These are phyloP conservation scores for Sebastes fasciatus DNA, from an alignment of 2,113 vertebrate genomes.

Conservation along the genomic window DNA sequence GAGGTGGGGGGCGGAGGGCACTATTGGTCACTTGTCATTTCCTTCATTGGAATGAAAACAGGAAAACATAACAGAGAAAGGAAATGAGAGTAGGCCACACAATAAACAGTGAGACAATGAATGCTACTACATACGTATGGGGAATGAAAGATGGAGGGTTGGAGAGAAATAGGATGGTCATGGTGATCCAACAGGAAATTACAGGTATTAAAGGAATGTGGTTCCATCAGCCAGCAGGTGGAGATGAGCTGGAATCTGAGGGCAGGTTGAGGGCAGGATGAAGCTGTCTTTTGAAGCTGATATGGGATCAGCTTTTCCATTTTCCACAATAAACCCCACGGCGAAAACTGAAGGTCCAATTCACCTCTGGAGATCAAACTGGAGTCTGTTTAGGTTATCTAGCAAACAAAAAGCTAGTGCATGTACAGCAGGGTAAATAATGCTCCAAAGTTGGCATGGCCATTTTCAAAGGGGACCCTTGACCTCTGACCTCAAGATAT, in stretches of 20 bases:
- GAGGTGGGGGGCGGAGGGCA: background rate
- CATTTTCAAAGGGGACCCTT: too few species aligned
- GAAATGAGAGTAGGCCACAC: slow-evolving; percentile 25
- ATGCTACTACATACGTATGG: too few species aligned
- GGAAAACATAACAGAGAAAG: background rate
- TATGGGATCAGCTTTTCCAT: slow-evolving; percentile 27
- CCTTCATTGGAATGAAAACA: slow-evolving; percentile 29
- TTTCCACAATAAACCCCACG: background rate
- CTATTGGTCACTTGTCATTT: background rate
- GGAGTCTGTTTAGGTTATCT: background rate
- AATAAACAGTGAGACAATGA: background rate
- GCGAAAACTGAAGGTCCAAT: background rate
- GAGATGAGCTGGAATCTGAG: background rate
- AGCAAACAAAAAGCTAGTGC: background rate
- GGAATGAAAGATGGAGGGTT: background rate
- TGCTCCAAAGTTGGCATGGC: too few species aligned
- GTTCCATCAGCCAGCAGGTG: slow-evolving; percentile 33
- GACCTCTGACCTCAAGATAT: too few species aligned
- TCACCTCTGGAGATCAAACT: background rate
- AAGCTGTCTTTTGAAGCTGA: slow-evolving; percentile 13
- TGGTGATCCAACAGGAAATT: slow-evolving; percentile 57
- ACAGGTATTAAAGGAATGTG: slow-evolving; percentile 42
- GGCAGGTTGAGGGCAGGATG: background rate
- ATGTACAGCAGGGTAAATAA: too few species aligned
- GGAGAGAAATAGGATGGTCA: background rate